Base-by-base conservation (phyloP, 2,797 vertebrate species). In the Setipinna tenuifilis region DNA sequence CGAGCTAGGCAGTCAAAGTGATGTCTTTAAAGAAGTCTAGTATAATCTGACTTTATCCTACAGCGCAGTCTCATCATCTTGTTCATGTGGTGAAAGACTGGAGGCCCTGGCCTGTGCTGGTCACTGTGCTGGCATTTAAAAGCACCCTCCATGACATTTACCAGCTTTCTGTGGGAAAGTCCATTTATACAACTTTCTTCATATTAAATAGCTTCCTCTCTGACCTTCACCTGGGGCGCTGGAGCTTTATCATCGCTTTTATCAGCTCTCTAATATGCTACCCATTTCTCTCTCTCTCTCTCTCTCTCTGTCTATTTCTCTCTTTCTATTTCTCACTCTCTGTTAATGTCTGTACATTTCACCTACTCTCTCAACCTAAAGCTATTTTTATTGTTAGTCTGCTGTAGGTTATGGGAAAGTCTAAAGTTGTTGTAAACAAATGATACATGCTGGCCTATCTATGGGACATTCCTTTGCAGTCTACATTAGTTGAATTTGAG, bases 81-180 rank as follows among this genome's bases (percentile, higher is more conserved):
- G 31, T 6, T 78, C 35, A 48, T 75, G 58, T 82, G n/a, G 61
- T 82, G 50, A 35, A 35, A 41, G 58, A 68, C 50, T 17, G 28
- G 68, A 17, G 68, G 68, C 5, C n/a, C n/a, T 58, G 16, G 46
- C n/a, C 84, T 85, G 23, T 10, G 80, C 75, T 82, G 82, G 58
- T 85, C 50, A 83, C 81, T 16, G 46, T 59, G 17, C n/a, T 87
- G 85, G 81, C 87, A 89, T 89, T 89, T 88, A 83, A 71, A 87
- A 44, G 78, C 62, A 83, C 81, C 31, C 61, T 83, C 87, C 46
- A 9, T 87, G 84, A 85, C 85, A 88, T 87, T 87, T 84, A 21
- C 83, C 25, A 23, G 85, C 19, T 85, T 54, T 21, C 58, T 44
- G 78, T n/a, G 21, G 58, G 54, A 50, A 65, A 83, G 82, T 81